Percentiles rank a stretch among this genome's conserved stretches.
These are phyloP conservation scores for Tamandua tetradactyla DNA, from an alignment of 2,797 vertebrate genomes.

Conservation along the genomic window DNA sequence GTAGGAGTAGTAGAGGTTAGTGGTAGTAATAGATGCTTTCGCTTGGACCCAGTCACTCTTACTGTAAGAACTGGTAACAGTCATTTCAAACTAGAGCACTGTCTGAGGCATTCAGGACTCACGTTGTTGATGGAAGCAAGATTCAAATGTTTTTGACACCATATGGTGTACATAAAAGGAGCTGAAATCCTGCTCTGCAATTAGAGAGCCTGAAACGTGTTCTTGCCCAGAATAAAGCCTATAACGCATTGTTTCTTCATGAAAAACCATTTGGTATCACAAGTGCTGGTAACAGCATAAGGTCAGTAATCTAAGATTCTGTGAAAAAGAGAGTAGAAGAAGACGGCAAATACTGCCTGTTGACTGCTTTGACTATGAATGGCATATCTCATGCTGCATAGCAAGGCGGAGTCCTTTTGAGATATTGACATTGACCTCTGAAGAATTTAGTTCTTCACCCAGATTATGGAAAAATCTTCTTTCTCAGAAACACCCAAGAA, in stretches of 20 bases:
- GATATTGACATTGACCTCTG: not conserved
- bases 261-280: not conserved
- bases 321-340: not conserved
- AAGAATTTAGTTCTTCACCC: constrained; percentile 15
- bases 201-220: not conserved
- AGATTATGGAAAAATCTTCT: not conserved
- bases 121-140: not conserved
- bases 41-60: not conserved
- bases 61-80: not conserved
- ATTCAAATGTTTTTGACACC: not conserved
- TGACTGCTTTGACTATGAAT: not conserved
- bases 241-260: not conserved
- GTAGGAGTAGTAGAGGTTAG: not conserved
- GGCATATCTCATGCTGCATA: not conserved
- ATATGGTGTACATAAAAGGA: not conserved
- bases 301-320: not conserved
- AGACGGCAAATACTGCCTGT: not conserved
- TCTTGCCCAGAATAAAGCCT: not conserved
- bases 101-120: not conserved
- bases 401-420: not conserved
- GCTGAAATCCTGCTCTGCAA: not conserved
- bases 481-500: constrained; percentile 9
- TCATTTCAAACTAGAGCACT: constrained; percentile 1
- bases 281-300: not conserved
- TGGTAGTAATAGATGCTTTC: not conserved